Evolutionary conservation across 64 coral and sea anemone genomes (phyloP).

Genomic region (Pocillopora verrucosa): DNA sequence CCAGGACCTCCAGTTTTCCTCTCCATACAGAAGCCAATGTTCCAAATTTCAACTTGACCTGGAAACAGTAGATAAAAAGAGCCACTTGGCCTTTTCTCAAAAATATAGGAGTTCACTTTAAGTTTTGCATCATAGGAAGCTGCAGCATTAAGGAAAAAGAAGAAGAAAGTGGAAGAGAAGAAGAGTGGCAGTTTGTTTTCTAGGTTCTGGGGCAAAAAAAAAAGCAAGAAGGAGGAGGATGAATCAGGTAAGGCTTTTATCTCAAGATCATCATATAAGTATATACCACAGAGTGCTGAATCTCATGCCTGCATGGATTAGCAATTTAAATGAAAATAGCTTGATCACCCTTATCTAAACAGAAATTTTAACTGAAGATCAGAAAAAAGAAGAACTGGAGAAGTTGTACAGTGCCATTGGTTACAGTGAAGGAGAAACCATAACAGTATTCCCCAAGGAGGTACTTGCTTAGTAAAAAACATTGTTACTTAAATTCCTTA

Average conservation of each 20-base stretch:
- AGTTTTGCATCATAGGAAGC: slow-evolving; percentile 48
- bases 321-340: neutral
- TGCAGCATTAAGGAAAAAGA: slow-evolving; percentile 75
- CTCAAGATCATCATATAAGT: neutral
- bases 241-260: slow-evolving; percentile 42
- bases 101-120: neutral
- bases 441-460: slow-evolving; percentile 85
- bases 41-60: too few species aligned
- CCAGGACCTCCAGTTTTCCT: too few species aligned
- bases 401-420: slow-evolving; percentile 94
- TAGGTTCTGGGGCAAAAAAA: slow-evolving; percentile 65
- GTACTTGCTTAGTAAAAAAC: neutral
- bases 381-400: slow-evolving; percentile 90
- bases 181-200: slow-evolving; percentile 78
- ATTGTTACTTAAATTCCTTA: too few species aligned
- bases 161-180: slow-evolving; percentile 70
- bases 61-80: too few species aligned
- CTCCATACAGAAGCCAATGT: too few species aligned
- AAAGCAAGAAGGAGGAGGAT: slow-evolving; percentile 57
- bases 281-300: neutral
- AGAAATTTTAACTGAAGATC: slow-evolving; percentile 93
- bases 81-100: neutral
- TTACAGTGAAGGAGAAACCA: slow-evolving; percentile 91
- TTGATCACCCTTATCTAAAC: neutral
- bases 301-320: neutral